phyloP scores from a whole-genome alignment of 2,113 vertebrate species.

The Anser cygnoides region DNA sequence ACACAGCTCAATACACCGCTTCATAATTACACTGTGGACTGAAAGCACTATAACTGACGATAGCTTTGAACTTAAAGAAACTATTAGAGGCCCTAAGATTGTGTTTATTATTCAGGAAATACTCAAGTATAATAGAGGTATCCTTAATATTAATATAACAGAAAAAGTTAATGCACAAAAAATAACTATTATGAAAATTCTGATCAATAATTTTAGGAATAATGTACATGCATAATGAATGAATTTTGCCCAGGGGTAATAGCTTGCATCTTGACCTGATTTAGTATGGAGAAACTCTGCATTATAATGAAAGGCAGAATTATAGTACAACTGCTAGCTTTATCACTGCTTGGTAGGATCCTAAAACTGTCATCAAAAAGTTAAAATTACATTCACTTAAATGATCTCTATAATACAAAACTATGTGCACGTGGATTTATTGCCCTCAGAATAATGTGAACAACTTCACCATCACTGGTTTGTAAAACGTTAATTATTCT shows the following conservation, averaged over 20 bases:
- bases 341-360: constrained; percentile 74
- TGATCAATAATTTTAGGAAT: constrained; percentile 94
- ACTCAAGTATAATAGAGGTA: constrained; percentile 85
- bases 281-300: constrained; percentile 80
- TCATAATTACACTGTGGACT: constrained; percentile 50
- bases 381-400: constrained; percentile 63
- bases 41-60: constrained; percentile 34
- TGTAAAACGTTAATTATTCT: constrained; percentile 53
- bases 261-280: constrained; percentile 84
- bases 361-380: constrained; percentile 78
- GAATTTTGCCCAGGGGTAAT: constrained; percentile 85
- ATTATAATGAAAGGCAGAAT: constrained; percentile 81
- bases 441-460: constrained; percentile 34
- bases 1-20: not conserved
- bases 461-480: constrained; percentile 14
- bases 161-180: constrained; percentile 90
- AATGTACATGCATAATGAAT: constrained; percentile 91
- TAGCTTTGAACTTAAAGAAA: constrained; percentile 57
- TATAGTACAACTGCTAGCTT: constrained; percentile 78
- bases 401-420: constrained; percentile 40
- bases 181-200: constrained; percentile 87
- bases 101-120: constrained; percentile 74
- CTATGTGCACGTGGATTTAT: constrained; percentile 41
- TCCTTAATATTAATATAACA: constrained; percentile 83
- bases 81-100: constrained; percentile 41